These are phyloP conservation scores for Luscinia luscinia DNA, from an alignment of 2,797 vertebrate genomes.

Conservation along the genomic window DNA sequence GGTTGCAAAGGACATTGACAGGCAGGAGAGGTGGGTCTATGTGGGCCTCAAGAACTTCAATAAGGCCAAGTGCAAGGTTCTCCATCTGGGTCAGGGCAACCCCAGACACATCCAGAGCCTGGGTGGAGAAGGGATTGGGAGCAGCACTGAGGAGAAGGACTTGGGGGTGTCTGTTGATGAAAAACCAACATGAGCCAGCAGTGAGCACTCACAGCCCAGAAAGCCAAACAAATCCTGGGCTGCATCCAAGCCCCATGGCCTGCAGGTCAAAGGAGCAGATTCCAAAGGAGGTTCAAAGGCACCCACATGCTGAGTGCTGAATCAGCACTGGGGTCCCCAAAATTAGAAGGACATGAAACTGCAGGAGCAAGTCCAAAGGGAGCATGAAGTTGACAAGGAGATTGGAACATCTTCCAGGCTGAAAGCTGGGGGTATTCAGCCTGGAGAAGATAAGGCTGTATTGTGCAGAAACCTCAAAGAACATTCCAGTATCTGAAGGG, in stretches of 20 bases:
- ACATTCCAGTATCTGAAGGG: neutral
- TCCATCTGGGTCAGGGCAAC: neutral
- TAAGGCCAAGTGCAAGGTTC: neutral
- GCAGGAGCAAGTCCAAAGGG: neutral
- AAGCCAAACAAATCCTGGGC: neutral
- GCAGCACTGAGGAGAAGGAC: neutral
- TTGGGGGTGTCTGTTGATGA: no score
- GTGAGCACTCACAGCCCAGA: fast-evolving
- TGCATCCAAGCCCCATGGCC: neutral
- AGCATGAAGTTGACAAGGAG: neutral
- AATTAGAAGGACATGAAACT: neutral
- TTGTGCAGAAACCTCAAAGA: neutral
- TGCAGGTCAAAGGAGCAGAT: neutral
- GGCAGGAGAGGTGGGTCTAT: neutral
- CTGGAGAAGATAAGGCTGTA: neutral
- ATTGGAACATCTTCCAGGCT: neutral
- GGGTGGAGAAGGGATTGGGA: neutral
- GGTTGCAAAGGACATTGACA: fast-evolving
- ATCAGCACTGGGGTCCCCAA: neutral
- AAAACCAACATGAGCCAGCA: neutral
- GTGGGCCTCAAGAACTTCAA: neutral
- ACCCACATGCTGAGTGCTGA: neutral
- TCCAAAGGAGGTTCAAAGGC: neutral
- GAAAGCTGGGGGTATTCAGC: neutral
- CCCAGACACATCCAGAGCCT: neutral